Evolutionary conservation across 2,888 invertebrate species (phyloP).

Genomic region (Limnephilus rhombicus): DNA sequence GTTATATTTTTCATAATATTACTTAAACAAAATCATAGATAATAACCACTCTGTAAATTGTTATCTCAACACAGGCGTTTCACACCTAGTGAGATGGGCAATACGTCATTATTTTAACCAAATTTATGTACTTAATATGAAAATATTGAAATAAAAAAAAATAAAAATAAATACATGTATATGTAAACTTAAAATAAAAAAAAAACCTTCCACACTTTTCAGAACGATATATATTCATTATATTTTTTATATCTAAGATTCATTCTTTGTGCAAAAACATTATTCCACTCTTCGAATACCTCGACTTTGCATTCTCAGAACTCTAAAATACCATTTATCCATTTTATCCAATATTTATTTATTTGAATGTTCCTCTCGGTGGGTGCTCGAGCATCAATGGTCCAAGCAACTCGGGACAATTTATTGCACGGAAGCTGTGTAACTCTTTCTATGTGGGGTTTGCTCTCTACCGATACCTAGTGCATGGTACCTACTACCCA

Average conservation of each 20-base stretch:
- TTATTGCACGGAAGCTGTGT: constrained; percentile 16
- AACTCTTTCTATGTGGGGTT: background rate
- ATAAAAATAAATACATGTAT: too few relatives aligned
- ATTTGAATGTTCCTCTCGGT: background rate
- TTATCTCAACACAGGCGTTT: too few relatives aligned
- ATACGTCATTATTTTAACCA: too few relatives aligned
- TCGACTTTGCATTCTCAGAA: background rate
- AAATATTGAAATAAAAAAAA: too few relatives aligned
- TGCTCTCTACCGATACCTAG: background rate
- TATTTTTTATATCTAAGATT: background rate
- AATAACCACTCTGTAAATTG: too few relatives aligned
- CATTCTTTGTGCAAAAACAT: background rate
- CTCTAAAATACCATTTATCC: background rate
- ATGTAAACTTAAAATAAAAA: too few relatives aligned
- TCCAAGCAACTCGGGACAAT: constrained; percentile 8
- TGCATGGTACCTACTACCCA: background rate
- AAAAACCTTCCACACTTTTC: too few relatives aligned
- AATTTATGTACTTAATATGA: too few relatives aligned
- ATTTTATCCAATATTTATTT: background rate
- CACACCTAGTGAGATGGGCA: too few relatives aligned
- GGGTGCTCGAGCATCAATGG: background rate
- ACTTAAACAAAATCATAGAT: too few relatives aligned
- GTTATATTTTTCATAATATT: too few relatives aligned
- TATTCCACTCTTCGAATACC: background rate
- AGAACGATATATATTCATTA: too few relatives aligned